A percentile compares a stretch with the other conserved stretches of the same genome.
phyloP scores from a whole-genome alignment of 1,140 invertebrate genomes.

The Leptinotarsa defecta region DNA sequence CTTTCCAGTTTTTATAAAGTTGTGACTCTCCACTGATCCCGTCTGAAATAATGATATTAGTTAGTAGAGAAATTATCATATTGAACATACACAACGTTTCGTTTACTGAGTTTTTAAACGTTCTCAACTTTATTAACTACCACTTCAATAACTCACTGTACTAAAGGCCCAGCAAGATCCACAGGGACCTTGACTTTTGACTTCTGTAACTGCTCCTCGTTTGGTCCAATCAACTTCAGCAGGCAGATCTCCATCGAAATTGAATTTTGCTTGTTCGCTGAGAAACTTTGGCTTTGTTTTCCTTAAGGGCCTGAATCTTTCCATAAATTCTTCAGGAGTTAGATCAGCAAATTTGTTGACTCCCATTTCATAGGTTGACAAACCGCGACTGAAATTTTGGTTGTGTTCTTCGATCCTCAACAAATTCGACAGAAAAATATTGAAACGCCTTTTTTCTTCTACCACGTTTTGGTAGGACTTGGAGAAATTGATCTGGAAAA shows the following conservation, averaged over 20 bases:
- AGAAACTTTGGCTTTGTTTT: not conserved
- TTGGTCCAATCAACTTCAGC: slow-evolving; percentile 39
- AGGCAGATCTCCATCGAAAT: not conserved
- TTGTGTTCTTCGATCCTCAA: slow-evolving; percentile 85
- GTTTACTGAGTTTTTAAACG: not conserved
- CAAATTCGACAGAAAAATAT: slow-evolving; percentile 84
- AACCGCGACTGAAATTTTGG: slow-evolving; percentile 61
- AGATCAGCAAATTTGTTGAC: slow-evolving; percentile 84
- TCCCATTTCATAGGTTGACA: slow-evolving; percentile 66
- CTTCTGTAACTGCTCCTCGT: slow-evolving; percentile 44
- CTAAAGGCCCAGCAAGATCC: slow-evolving; percentile 30
- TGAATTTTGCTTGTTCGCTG: not conserved
- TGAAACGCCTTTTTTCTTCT: slow-evolving; percentile 81
- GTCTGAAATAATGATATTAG: slow-evolving; percentile 6
- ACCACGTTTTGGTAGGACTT: not conserved
- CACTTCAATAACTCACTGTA: slow-evolving; percentile 21
- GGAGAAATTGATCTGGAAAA: not conserved
- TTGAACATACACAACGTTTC: not conserved
- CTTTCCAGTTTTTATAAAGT: not conserved
- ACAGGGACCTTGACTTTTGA: slow-evolving; percentile 28
- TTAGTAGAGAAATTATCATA: not conserved
- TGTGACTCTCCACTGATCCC: slow-evolving; percentile 16
- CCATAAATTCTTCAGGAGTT: slow-evolving; percentile 74
- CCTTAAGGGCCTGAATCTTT: slow-evolving; percentile 57
- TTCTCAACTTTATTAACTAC: too few relatives aligned